These are phyloP conservation scores for Otocyon megalotis DNA, from an alignment of 2,113 vertebrate species.

Conservation along the genomic window DNA sequence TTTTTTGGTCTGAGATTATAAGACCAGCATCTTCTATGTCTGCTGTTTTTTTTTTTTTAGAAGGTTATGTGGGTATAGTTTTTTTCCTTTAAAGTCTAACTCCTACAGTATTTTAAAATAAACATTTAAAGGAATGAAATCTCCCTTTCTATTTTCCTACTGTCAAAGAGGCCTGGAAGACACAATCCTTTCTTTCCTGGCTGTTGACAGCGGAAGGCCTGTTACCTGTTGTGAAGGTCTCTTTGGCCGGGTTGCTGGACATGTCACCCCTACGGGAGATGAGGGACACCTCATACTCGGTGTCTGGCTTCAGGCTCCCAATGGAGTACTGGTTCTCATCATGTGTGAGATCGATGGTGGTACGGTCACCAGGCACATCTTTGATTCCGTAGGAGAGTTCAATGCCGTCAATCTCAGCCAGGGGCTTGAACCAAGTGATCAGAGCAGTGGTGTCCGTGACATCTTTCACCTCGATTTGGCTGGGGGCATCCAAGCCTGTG, in stretches of 20 bases:
- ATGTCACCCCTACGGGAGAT: constrained; percentile 90
- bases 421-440: constrained; percentile 95
- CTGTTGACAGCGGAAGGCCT: rapidly evolving
- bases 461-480: constrained; percentile 94
- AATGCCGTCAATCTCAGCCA: constrained; percentile 93
- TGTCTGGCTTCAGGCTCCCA: constrained; percentile 92
- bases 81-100: neutral
- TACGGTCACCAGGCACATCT: constrained; percentile 88
- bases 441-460: constrained; percentile 95
- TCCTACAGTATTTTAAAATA: neutral
- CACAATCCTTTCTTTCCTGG: no score
- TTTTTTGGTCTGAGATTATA: neutral
- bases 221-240: constrained; percentile 94
- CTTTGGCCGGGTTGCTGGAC: constrained; percentile 90
- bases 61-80: neutral
- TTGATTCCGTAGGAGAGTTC: constrained; percentile 92
- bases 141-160: neutral
- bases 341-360: constrained; percentile 90
- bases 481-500: constrained; percentile 94
- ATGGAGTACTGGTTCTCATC: constrained; percentile 95
- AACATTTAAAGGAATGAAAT: neutral
- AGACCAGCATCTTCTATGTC: neutral
- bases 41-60: neutral
- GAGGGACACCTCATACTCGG: constrained; percentile 93
- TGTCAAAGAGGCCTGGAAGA: neutral